Evolutionary conservation across 2,113 vertebrate genomes (phyloP), one percentile per base, ranked within the genome.

Genomic region (Esox niger): DNA sequence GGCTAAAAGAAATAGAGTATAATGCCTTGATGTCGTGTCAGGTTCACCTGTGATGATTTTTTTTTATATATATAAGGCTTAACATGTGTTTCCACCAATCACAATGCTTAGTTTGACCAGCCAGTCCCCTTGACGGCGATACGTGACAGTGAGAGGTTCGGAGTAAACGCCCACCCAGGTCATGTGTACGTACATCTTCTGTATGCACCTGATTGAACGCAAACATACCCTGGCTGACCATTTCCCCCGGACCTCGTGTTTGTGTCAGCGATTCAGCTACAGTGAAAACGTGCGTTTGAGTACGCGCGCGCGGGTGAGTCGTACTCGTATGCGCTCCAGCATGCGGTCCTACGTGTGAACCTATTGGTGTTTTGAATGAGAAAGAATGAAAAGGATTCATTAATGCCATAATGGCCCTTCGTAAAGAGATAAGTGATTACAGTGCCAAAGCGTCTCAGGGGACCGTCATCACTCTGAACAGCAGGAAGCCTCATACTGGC

Each of bases 181-280:
- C 75, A 71, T 74, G 64, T 73, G 32, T 77, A 68, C 74, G 83
- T 73, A 66, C 78, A 77, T n/a, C n/a, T n/a, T n/a, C n/a, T 80
- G 71, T 77, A 82, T 79, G 71, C 59, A 73, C 77, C 56, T 68
- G 55, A 35, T 35, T 79, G 84, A 84, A 87, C 79, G 83, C 80
- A 82, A 78, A 81, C 83, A 85, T 47, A 78, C 77, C 71, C 5
- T 21, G 47, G 17, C n/a, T 64, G 84, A 77, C 84, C 74, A 74
- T 81, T 77, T 70, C 80, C 79, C 83, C 76, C 71, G 43, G 77
- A 75, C 72, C 27, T 62, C 68, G 11, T 68, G 43, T 3, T 68
- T 64, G 74, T 79, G 73, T 81, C 78, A 73, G 72, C 68, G 77
- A 82, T 25, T n/a, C n/a, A 64, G 23, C 8, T 10, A 46, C 17